phyloP scores from a whole-genome alignment of 2,888 invertebrate species.

The Aleiodes alternator region DNA sequence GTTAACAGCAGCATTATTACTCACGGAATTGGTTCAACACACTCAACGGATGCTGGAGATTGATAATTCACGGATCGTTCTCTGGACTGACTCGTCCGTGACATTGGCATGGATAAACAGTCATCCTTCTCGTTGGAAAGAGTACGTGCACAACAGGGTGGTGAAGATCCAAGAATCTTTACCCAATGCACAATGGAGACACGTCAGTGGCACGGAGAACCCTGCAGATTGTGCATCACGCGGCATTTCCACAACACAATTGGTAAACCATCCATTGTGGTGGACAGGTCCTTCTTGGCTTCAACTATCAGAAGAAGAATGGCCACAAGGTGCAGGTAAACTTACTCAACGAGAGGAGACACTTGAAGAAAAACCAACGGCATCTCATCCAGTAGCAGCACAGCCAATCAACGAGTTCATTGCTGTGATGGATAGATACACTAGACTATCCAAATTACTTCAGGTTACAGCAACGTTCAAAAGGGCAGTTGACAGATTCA shows the following conservation, averaged over 20 bases:
- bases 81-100: slow-evolving; percentile 59
- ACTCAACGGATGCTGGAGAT: background rate
- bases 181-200: slow-evolving; percentile 54
- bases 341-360: too few relatives aligned
- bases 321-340: background rate
- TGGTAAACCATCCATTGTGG: slow-evolving; percentile 5
- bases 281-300: slow-evolving; percentile 51
- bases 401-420: background rate
- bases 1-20: background rate
- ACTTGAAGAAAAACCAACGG: background rate
- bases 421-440: too few relatives aligned
- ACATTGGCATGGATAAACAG: slow-evolving; percentile 55
- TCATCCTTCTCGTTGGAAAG: slow-evolving; percentile 57
- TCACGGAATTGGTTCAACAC: background rate
- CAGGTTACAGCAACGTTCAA: background rate
- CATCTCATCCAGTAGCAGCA: background rate
- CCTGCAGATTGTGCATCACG: slow-evolving; percentile 62
- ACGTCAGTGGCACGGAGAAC: slow-evolving; percentile 56
- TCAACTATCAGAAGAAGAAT: background rate
- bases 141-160: slow-evolving; percentile 59
- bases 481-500: background rate
- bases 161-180: slow-evolving; percentile 56
- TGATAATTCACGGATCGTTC: slow-evolving; percentile 13
- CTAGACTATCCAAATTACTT: background rate
- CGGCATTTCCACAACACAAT: slow-evolving; percentile 45